Evolutionary conservation across 1,140 invertebrate species (phyloP).

Genomic region (Drosophila tropicalis): DNA sequence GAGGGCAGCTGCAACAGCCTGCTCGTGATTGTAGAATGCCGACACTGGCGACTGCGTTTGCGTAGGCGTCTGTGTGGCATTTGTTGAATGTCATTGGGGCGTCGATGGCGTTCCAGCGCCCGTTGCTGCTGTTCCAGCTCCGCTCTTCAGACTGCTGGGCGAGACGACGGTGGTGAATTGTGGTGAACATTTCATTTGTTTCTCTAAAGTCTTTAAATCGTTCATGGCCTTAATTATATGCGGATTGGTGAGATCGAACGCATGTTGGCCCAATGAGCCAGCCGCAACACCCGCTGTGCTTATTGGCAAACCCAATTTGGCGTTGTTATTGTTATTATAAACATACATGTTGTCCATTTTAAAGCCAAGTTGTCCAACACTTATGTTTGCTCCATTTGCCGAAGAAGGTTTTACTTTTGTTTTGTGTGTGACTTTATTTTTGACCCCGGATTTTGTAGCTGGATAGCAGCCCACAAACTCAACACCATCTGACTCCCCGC

Average conservation of each 20-base stretch:
- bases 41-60: conserved; percentile 58
- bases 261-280: not conserved
- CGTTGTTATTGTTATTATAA: conserved; percentile 50
- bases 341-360: conserved; percentile 57
- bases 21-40: conserved; percentile 77
- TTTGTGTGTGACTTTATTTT: conserved; percentile 47
- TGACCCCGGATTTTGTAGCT: conserved; percentile 32
- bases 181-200: conserved; percentile 49
- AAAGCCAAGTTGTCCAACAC: conserved; percentile 49
- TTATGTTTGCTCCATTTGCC: conserved; percentile 6
- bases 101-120: conserved; percentile 34
- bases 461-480: conserved; percentile 75
- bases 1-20: conserved; percentile 71
- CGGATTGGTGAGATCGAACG: conserved; percentile 50
- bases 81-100: conserved; percentile 71
- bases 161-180: conserved; percentile 8
- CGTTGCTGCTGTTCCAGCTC: conserved; percentile 14
- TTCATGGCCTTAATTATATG: conserved; percentile 56
- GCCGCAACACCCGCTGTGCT: not conserved
- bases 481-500: conserved; percentile 78
- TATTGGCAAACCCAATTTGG: conserved; percentile 1
- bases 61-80: conserved; percentile 56
- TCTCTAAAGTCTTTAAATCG: conserved; percentile 55
- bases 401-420: conserved; percentile 26
- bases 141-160: conserved; percentile 31